Evolutionary conservation across 2,797 vertebrate species (phyloP).

Genomic region (Acipenser transmontanus): DNA sequence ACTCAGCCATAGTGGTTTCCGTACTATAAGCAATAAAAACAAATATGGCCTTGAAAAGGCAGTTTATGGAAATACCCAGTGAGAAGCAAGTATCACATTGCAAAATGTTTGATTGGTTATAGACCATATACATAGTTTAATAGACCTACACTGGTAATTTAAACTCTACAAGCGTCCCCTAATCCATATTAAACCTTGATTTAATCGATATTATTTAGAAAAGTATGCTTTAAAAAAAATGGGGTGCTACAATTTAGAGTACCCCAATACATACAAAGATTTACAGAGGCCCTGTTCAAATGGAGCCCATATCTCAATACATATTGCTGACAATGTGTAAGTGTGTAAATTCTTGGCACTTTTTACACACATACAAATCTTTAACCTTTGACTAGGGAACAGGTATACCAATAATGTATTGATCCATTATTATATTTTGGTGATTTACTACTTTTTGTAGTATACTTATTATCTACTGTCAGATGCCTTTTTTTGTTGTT

Average conservation of each 20-base stretch:
- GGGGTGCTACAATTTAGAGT: too few relatives aligned
- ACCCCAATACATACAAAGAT: slow-evolving; percentile 3
- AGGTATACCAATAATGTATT: too few relatives aligned
- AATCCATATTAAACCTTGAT: slow-evolving; percentile 21
- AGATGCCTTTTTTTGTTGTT: background rate
- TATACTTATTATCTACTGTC: too few relatives aligned
- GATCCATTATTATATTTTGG: too few relatives aligned
- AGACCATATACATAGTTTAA: slow-evolving; percentile 37
- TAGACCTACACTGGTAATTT: slow-evolving; percentile 29
- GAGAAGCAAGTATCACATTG: slow-evolving; percentile 38
- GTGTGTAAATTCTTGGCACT: slow-evolving; percentile 5
- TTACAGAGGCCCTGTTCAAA: too few relatives aligned
- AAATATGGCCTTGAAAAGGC: slow-evolving; percentile 40
- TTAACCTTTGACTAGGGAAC: too few relatives aligned
- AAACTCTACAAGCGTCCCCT: slow-evolving; percentile 25
- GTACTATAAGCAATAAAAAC: slow-evolving; percentile 40
- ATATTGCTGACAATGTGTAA: background rate
- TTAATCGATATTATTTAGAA: slow-evolving; percentile 17
- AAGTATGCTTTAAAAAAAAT: slow-evolving; percentile 13
- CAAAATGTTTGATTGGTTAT: slow-evolving; percentile 32
- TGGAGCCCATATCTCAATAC: background rate
- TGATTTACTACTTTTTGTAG: too few relatives aligned
- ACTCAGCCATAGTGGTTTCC: slow-evolving; percentile 37
- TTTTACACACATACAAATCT: slow-evolving; percentile 30
- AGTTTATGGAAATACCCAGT: slow-evolving; percentile 37